These are phyloP conservation scores for Gallinago paraguaiae DNA, from an alignment of 2,113 vertebrate genomes.

Conservation along the genomic window DNA sequence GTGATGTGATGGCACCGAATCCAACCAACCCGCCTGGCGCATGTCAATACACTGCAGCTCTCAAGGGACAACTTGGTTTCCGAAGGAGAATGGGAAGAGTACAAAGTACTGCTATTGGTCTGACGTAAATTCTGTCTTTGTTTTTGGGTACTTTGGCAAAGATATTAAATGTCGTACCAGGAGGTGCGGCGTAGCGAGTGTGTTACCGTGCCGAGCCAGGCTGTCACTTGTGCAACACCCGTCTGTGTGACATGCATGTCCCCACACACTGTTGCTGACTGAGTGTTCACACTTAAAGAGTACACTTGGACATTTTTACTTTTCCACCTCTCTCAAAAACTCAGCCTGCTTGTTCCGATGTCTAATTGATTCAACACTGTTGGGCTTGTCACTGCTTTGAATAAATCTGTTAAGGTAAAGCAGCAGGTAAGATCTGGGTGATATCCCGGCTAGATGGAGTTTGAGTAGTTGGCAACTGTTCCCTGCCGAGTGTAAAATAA, in stretches of 20 bases:
- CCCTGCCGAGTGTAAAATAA: not conserved
- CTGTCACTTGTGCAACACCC: not conserved
- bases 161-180: not conserved
- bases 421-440: slow-evolving; percentile 25
- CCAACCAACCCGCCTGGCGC: not conserved
- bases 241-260: not conserved
- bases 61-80: not conserved
- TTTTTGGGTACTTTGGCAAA: not conserved
- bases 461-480: not conserved
- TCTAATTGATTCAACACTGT: not conserved
- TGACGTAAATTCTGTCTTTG: not conserved
- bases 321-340: not conserved
- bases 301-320: not conserved
- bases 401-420: not conserved
- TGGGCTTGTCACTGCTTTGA: not conserved
- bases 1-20: not conserved
- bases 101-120: not conserved
- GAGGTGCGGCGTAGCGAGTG: accelerated
- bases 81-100: not conserved
- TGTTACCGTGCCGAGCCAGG: not conserved
- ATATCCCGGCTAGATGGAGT: not conserved
- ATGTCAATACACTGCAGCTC: not conserved
- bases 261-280: not conserved
- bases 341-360: not conserved
- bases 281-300: not conserved